These are phyloP conservation scores for Acromyrmex charruanus DNA, from an alignment of 1,140 invertebrate genomes.

Conservation along the genomic window DNA sequence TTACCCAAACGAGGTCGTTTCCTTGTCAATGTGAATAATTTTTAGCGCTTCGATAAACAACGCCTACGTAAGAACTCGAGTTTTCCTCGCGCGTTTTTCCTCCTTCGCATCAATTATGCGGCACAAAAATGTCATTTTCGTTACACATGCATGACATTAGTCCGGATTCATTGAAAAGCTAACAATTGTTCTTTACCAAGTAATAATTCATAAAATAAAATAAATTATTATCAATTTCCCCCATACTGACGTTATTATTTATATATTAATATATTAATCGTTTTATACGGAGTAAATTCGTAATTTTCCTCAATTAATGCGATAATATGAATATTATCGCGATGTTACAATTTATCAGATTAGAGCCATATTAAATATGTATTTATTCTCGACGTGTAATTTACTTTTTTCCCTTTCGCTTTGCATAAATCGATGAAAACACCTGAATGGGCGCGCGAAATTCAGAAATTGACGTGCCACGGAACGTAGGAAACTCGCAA, in stretches of 20 bases:
- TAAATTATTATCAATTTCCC: background rate
- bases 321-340: background rate
- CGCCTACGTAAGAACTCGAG: conserved; percentile 15
- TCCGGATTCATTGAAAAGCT: background rate
- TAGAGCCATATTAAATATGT: conserved; percentile 56
- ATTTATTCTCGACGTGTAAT: conserved; percentile 48
- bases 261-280: conserved; percentile 3
- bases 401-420: background rate
- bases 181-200: background rate
- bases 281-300: background rate
- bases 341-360: conserved; percentile 56
- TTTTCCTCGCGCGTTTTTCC: conserved; percentile 24
- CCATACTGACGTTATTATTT: background rate
- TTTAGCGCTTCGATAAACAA: conserved; percentile 57
- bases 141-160: background rate
- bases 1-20: conserved; percentile 45
- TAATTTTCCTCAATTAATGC: conserved; percentile 30
- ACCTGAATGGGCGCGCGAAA: background rate
- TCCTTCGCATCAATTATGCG: conserved; percentile 40
- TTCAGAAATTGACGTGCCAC: background rate
- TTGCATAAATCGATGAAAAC: conserved; percentile 34
- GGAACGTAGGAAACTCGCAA: background rate
- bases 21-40: conserved; percentile 52
- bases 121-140: conserved; percentile 31
- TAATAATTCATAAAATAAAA: background rate